Evolutionary conservation across 2,113 vertebrate species (phyloP), one percentile per base, ranked within the genome.

Genomic region (Elanoides forficatus): DNA sequence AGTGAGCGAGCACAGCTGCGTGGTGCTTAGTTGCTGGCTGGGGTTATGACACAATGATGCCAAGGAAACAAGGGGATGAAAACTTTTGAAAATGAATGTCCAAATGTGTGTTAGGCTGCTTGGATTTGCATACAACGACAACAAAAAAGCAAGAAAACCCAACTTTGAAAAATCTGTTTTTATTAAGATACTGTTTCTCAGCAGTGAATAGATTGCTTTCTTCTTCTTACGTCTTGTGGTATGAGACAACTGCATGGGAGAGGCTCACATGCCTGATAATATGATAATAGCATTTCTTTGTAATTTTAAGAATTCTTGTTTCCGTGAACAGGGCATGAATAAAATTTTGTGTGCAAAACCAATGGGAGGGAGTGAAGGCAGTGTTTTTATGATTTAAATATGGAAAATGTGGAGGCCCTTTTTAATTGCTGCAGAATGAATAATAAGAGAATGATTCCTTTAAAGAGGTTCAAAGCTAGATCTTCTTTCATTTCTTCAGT

Each of bases 81-180:
- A 52, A 74, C 50, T 66, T 91, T n/a, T 66, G 58, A 47, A 90
- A 95, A 90, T 42, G 4, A 67, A 70, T 48, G 78, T 71, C 65
- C 55, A 60, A 76, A 55, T 29, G 13, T 72, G 23, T 90, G 50
- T 67, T 81, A 18, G 70, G 65, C 86, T 22, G 60, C 68, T 63
- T 45, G 26, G 40, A 90, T 96, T 95, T 92, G 74, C 70, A 81
- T 90, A 14, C 11, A 56, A 63, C 23, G 78, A 8, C 47, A 66
- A 92, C 36, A 84, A 86, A 58, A 67, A 75, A n/a, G 43, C 18
- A 50, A 92, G 47, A 47, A 68, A 94, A 56, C 29, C 58, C 38
- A 42, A 56, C 48, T 91, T 84, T 88, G 88, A 90, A 89, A 89
- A 84, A 93, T 90, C 91, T 82, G 73, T 85, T 96, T 86, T 83